A percentile compares a stretch with the other conserved stretches of the same genome.
These are phyloP conservation scores for Enteromius viviparus DNA, from an alignment of 2,797 vertebrate genomes.

Conservation along the genomic window DNA sequence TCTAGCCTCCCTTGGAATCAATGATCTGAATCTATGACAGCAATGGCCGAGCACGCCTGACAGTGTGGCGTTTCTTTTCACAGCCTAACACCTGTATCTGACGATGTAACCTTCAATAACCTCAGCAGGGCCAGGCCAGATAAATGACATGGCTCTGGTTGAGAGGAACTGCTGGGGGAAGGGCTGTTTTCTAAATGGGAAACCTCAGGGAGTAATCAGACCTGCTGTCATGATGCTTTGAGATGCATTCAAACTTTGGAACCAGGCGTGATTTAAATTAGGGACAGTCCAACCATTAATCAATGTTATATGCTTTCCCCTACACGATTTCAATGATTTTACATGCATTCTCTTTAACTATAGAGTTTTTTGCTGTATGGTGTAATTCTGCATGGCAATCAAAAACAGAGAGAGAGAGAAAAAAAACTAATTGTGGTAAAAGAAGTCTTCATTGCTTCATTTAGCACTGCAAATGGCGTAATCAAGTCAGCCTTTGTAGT, in stretches of 20 bases:
- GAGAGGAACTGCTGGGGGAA: not conserved
- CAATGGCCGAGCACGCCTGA: constrained; percentile 43
- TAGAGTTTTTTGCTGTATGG: too few relatives aligned
- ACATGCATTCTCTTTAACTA: too few relatives aligned
- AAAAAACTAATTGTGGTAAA: too few relatives aligned
- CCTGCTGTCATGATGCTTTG: constrained; percentile 13
- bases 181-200: constrained; percentile 36
- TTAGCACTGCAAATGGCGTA: too few relatives aligned
- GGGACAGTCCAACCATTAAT: not conserved
- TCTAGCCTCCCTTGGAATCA: constrained; percentile 48
- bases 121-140: constrained; percentile 61
- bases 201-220: constrained; percentile 25
- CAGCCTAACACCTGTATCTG: constrained; percentile 48
- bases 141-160: constrained; percentile 55
- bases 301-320: not conserved
- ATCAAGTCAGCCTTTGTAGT: too few relatives aligned
- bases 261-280: not conserved
- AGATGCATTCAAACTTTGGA: constrained; percentile 1
- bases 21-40: constrained; percentile 58
- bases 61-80: constrained; percentile 36
- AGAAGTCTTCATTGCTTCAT: too few relatives aligned
- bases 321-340: too few relatives aligned
- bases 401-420: too few relatives aligned
- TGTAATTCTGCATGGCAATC: too few relatives aligned
- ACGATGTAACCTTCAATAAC: constrained; percentile 50